Evolutionary conservation across 2,113 vertebrate species (phyloP), one percentile per base, ranked within the genome.

Genomic region (Pica pica): DNA sequence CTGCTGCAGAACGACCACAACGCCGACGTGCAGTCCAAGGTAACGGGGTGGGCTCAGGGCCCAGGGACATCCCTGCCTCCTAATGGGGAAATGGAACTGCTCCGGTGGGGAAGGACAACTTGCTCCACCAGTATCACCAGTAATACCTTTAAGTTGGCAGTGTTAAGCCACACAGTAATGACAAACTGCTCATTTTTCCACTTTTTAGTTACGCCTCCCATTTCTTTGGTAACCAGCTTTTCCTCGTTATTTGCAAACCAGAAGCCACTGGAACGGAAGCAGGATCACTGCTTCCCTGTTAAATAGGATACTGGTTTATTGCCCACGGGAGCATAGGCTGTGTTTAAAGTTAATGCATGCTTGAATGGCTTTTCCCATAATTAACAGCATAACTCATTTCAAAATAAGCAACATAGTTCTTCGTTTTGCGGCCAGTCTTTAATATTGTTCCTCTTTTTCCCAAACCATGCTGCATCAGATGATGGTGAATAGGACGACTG

Each of bases 401-500:
- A 83, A 77, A 56, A 70, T 28, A 71, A 95, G 89, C 89, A 95
- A 92, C 88, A 70, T 78, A 68, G 87, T 87, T 80, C 91, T 95
- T 83, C 21, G 0, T 95, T 89, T 89, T 93, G 64, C 2, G 60
- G 91, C 83, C 93, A 89, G 37, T 96, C 83, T 97, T 96, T 98
- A 98, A 98, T 94, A 59, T 93, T 95, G 98, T 96, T 98, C 97
- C 95, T 98, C 97, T 98, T 98, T 97, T 95, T 98, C 96, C 98
- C 98, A 97, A 93, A 95, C 97, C 94, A 95, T 96, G 98, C 98
- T 97, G 98, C 98, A 97, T 98, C 99, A 99, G 99, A 99, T 99
- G 99, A 99, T 99, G 99, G 99, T 99, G 98, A 99, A 99, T 99
- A 99, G 99, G 98, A 99, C 99, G 94, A 99, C 99, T 60, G 99